Evolutionary conservation across 1,140 invertebrate genomes (phyloP), one percentile per base, ranked within the genome.

Genomic region (Saccostrea echinata): DNA sequence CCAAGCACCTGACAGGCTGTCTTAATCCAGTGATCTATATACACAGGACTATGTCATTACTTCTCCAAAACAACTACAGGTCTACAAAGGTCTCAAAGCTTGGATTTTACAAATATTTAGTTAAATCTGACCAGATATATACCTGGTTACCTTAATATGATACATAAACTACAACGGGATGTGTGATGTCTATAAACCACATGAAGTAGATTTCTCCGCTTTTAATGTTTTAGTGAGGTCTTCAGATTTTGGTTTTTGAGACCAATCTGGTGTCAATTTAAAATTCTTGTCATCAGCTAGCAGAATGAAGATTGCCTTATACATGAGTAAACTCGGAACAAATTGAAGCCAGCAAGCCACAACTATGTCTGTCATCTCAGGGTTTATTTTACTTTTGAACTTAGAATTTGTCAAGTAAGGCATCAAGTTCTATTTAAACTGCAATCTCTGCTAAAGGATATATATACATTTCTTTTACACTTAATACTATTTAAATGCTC

Each of bases 81-180:
- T 24, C 27, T 76, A 76, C 27, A 33, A 76, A 76, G 68, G 27
- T 76, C 68, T 33, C 68, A 76, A 33, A 76, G 27, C 24, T 4
- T 27, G 27, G 24, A 18, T 21, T 27, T 30, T 76, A 33, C 68
- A 76, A 76, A 76, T 76, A 76, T 76, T 76, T 76, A 30, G 68
- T 76, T 30, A 33, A 30, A 33, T 76, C 27, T 33, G 27, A 33
- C 27, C 27, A 76, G 68, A 76, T 30, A 76, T 76, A 76, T 76
- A 76, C 68, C 68, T 76, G 9, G 68, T 76, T 76, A 76, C 68
- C 30, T 76, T 76, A 76, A 76, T 76, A 76, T 76, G 68, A 76
- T 76, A 76, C 68, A 76, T 18, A 76, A 33, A 76, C 27, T 76
- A 76, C 24, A 30, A 76, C 68, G 27, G 68, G 68, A 71, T 71